Evolutionary conservation across 2,888 invertebrate species (phyloP).

Genomic region (Cylindroiulus punctatus): DNA sequence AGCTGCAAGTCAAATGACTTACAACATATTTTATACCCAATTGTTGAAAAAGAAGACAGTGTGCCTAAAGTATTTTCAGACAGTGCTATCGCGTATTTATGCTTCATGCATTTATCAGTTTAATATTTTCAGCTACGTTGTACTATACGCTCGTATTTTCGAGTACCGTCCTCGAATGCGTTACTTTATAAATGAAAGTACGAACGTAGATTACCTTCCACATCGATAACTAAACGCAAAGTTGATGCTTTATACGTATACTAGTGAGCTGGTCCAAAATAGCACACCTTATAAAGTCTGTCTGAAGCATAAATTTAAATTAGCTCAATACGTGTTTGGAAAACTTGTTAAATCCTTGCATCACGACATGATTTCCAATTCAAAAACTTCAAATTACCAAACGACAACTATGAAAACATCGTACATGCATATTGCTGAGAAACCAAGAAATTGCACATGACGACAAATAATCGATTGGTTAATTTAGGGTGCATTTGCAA

Average conservation of each 20-base stretch:
- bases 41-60: no score
- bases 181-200: neutral
- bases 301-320: neutral
- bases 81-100: no score
- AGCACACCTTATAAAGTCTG: neutral
- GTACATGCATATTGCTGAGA: neutral
- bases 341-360: neutral
- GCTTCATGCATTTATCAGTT: no score
- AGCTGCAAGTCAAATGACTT: no score
- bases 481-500: neutral
- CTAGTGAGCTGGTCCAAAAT: neutral
- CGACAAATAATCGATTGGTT: neutral
- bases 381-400: neutral
- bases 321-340: neutral
- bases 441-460: neutral
- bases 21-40: no score
- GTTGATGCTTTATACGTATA: neutral
- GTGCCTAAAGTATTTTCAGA: no score
- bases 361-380: conserved; percentile 7
- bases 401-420: neutral
- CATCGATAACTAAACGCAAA: neutral
- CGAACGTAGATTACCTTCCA: neutral
- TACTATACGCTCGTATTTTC: neutral
- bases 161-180: neutral
- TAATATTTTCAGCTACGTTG: no score